Evolutionary conservation across 2,113 vertebrate species (phyloP).

Genomic region (Crotalus viridis): DNA sequence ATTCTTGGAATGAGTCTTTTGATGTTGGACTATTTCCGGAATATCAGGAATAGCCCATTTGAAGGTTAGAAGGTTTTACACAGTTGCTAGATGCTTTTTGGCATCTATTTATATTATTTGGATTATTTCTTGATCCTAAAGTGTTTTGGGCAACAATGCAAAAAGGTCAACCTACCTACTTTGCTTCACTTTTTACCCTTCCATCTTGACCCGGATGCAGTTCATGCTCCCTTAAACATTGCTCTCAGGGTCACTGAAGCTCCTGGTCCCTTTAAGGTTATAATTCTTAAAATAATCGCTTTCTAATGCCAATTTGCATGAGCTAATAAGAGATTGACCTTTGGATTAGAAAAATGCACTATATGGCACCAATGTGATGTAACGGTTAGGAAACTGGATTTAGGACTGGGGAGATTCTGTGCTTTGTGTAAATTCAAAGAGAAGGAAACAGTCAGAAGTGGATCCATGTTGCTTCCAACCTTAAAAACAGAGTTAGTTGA

Average conservation of each 20-base stretch:
- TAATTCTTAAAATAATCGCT: background rate
- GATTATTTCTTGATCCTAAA: too few species aligned
- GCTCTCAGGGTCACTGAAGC: background rate
- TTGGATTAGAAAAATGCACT: background rate
- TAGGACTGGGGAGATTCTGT: background rate
- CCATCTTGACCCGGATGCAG: background rate
- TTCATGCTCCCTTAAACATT: background rate
- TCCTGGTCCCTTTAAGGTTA: background rate
- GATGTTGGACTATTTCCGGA: too few species aligned
- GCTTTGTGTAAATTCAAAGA: background rate
- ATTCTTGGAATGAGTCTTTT: too few species aligned
- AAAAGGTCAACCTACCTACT: background rate
- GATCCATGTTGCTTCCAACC: background rate
- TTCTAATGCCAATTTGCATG: background rate
- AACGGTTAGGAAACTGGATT: background rate
- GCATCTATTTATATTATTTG: too few species aligned
- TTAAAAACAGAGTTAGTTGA: background rate
- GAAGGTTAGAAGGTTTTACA: too few species aligned
- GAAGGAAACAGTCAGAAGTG: background rate
- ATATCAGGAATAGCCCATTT: too few species aligned
- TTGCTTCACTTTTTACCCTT: background rate
- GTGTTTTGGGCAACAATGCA: too few species aligned
- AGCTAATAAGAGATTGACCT: background rate
- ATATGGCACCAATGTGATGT: background rate
- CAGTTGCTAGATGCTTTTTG: too few species aligned